Conservation (phyloP, 1,140 invertebrate genomes). For the Liolophura sinensis region DNA sequence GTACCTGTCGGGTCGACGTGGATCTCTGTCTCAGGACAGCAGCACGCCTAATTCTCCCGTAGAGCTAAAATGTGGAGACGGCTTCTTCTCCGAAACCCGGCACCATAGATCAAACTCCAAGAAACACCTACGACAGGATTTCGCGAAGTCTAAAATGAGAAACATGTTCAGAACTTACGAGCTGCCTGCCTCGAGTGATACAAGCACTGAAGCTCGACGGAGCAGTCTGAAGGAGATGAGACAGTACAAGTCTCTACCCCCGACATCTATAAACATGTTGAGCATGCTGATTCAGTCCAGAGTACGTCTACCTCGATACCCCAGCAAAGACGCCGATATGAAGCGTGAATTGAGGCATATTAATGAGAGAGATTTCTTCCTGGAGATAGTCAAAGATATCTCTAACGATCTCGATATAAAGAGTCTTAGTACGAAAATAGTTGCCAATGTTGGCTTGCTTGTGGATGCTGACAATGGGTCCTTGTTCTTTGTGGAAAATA, state of each 20-base stretch:
- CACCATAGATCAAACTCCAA: conserved; percentile 60
- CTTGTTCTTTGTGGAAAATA: conserved; percentile 84
- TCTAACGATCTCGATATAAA: conserved; percentile 92
- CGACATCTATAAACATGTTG: conserved; percentile 43
- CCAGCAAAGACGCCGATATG: conserved; percentile 48
- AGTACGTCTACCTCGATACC: conserved; percentile 41
- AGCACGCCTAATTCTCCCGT: conserved; percentile 40
- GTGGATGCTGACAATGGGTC: conserved; percentile 89
- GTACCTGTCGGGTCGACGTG: conserved; percentile 30
- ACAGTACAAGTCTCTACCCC: conserved; percentile 46
- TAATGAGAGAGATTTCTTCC: conserved; percentile 92
- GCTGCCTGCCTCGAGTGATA: conserved; percentile 24
- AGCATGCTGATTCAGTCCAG: conserved; percentile 45
- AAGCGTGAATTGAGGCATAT: conserved; percentile 63
- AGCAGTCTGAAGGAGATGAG: conserved; percentile 46
- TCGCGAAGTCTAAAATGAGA: conserved; percentile 60
- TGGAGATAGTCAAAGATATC: conserved; percentile 95
- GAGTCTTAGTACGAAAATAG: conserved; percentile 91
- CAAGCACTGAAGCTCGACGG: conserved; percentile 26
- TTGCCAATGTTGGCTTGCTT: conserved; percentile 92
- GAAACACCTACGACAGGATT: conserved; percentile 62
- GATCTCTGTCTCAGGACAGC: conserved; percentile 27
- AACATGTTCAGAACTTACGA: conserved; percentile 61
- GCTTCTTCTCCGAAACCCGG: conserved; percentile 35
- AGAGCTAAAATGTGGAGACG: conserved; percentile 27